phyloP scores from a whole-genome alignment of 2,797 vertebrate species.

The Simalia tracyae region DNA sequence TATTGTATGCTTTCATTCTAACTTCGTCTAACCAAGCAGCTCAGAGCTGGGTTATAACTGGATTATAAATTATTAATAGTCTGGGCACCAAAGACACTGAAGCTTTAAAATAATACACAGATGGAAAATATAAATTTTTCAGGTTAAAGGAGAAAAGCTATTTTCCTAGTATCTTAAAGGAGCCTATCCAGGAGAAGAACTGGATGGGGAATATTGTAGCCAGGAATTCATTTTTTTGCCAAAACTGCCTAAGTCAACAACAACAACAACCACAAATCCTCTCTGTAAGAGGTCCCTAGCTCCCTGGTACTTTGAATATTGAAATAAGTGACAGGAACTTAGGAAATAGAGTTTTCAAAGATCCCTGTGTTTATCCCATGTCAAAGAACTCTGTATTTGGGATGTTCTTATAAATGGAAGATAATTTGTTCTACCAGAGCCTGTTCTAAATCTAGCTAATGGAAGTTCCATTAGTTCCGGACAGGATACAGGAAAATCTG shows the following conservation, averaged over 20 bases:
- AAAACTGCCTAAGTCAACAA: neutral
- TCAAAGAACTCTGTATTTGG: neutral
- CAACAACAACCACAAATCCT: neutral
- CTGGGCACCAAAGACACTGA: neutral
- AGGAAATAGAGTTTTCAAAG: neutral
- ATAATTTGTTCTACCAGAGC: neutral
- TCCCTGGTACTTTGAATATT: neutral
- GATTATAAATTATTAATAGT: neutral
- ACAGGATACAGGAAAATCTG: neutral
- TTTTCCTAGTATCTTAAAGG: neutral
- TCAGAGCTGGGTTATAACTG: neutral
- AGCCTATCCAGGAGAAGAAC: neutral
- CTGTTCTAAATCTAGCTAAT: neutral
- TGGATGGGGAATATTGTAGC: neutral
- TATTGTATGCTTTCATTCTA: neutral
- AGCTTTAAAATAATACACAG: neutral
- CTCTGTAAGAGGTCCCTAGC: neutral
- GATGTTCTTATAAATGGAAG: neutral
- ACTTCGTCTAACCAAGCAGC: neutral
- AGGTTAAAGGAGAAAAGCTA: neutral
- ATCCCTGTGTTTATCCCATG: too few species aligned
- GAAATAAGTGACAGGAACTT: neutral
- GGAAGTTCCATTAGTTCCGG: neutral
- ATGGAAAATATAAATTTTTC: neutral
- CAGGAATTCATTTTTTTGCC: neutral